These are phyloP conservation scores for Autographa gamma DNA, from an alignment of 2,888 invertebrate species.

Conservation along the genomic window DNA sequence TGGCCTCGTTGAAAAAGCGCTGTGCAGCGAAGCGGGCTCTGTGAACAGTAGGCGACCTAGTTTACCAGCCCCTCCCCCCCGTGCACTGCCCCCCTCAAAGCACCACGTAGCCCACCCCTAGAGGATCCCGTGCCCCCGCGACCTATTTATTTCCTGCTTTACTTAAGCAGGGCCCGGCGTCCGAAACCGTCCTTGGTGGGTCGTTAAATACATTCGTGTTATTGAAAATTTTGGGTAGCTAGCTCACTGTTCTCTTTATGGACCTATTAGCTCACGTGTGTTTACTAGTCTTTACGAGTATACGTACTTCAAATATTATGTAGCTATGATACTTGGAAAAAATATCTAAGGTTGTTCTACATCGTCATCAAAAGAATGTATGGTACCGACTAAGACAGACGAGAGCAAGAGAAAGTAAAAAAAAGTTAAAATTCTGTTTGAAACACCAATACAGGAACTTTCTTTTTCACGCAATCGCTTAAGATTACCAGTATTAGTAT, in stretches of 20 bases:
- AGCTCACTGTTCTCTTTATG: constrained; percentile 12
- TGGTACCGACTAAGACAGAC: constrained; percentile 27
- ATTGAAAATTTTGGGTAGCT: constrained; percentile 20
- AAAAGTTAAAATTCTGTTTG: constrained; percentile 67
- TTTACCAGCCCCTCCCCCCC: constrained; percentile 59
- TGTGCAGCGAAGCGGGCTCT: constrained; percentile 59
- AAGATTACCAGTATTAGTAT: constrained; percentile 61
- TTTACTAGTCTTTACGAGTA: constrained; percentile 6
- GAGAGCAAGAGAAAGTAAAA: constrained; percentile 68
- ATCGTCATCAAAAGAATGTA: constrained; percentile 26
- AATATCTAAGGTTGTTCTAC: background rate
- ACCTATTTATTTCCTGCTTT: constrained; percentile 80
- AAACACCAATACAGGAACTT: constrained; percentile 63
- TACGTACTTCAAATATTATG: too few species aligned
- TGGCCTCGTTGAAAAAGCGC: constrained; percentile 66
- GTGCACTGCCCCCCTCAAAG: constrained; percentile 41
- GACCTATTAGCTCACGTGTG: constrained; percentile 12
- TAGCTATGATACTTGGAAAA: too few species aligned
- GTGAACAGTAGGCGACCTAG: constrained; percentile 81
- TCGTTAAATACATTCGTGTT: constrained; percentile 52
- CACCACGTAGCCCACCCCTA: constrained; percentile 44
- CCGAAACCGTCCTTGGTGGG: constrained; percentile 39
- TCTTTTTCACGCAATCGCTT: constrained; percentile 67
- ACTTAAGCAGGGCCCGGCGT: constrained; percentile 63
- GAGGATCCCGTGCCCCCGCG: constrained; percentile 66